Evolutionary conservation across 2,113 vertebrate genomes (phyloP).

Genomic region (Pygoscelis antarcticus): DNA sequence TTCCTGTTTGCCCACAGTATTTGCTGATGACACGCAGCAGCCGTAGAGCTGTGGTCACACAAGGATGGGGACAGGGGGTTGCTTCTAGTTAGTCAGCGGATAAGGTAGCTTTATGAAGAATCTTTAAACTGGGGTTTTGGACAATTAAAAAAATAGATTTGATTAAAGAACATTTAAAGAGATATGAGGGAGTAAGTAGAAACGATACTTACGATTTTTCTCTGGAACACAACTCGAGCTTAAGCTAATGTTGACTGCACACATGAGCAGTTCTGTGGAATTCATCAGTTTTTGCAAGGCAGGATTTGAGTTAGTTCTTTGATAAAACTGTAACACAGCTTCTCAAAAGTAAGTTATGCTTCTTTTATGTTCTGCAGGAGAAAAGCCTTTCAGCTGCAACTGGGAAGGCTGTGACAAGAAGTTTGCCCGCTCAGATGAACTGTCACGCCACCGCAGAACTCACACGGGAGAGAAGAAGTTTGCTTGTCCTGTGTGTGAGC

Average conservation of each 20-base stretch:
- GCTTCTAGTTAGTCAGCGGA: background rate
- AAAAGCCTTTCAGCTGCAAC: slow-evolving; percentile 95
- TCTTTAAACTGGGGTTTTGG: background rate
- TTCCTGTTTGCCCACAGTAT: background rate
- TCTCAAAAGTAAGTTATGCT: background rate
- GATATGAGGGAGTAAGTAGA: background rate
- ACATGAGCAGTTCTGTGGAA: background rate
- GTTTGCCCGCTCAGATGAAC: slow-evolving; percentile 95
- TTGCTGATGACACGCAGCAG: background rate
- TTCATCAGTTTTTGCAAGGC: background rate
- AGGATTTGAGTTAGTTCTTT: background rate
- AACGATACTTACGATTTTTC: fast-evolving
- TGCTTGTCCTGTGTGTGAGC: slow-evolving; percentile 88
- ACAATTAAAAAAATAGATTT: background rate
- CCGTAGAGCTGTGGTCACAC: fast-evolving
- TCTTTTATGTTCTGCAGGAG: slow-evolving; percentile 76
- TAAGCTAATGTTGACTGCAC: background rate
- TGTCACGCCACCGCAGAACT: slow-evolving; percentile 93
- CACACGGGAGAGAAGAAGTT: slow-evolving; percentile 99
- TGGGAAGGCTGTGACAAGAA: slow-evolving; percentile 97
- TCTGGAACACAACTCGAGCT: background rate
- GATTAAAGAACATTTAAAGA: background rate
- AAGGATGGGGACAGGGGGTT: background rate
- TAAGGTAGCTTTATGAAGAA: background rate
- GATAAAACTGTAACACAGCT: background rate